Evolutionary conservation across 2,797 vertebrate genomes (phyloP), one percentile per base, ranked within the genome.

Genomic region (Microcaecilia unicolor): DNA sequence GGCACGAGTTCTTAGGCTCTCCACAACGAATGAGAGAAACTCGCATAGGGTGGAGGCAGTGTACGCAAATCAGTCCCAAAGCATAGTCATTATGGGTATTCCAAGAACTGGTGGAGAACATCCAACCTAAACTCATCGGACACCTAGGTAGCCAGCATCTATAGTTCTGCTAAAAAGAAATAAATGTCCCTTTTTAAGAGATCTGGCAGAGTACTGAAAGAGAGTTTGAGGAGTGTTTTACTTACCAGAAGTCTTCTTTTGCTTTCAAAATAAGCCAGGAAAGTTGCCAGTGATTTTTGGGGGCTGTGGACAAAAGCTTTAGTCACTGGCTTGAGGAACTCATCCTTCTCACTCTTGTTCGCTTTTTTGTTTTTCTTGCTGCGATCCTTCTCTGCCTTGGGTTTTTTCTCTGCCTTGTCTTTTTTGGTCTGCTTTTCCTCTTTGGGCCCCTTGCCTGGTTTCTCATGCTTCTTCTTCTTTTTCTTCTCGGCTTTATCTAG

Each of bases 221-320:
- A n/a, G n/a, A n/a, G n/a, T n/a, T n/a, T n/a, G n/a, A n/a, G n/a
- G n/a, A n/a, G n/a, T n/a, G n/a, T 33, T 27, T 24, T 60, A 87
- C 94, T 96, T 78, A 99, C 95, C 52, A 99, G 75, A 26, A 99
- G 81, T 8, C 96, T 77, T 44, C 96, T 85, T 65, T 86, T 89
- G 77, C 81, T 91, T 72, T 96, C 91, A 67, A 98, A 98, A 65
- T 92, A 89, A 25, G 89, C 84, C 70, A 98, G 63, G 51, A 99
- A 88, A 31, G 80, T 79, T 1, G 67, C 51, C 62, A 89, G 74
- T 0, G 80, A 62, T 64, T 84, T 84, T 42, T 68, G 86, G 2
- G 84, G 66, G 11, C 49, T 39, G 14, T 55, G 71, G 2, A 78
- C 23, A 16, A 78, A 62, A 11, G 77, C 76, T 50, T 74, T 91